Evolutionary conservation across 1,140 invertebrate species (phyloP), one percentile per base, ranked within the genome.

Genomic region (Cephus cinctus): DNA sequence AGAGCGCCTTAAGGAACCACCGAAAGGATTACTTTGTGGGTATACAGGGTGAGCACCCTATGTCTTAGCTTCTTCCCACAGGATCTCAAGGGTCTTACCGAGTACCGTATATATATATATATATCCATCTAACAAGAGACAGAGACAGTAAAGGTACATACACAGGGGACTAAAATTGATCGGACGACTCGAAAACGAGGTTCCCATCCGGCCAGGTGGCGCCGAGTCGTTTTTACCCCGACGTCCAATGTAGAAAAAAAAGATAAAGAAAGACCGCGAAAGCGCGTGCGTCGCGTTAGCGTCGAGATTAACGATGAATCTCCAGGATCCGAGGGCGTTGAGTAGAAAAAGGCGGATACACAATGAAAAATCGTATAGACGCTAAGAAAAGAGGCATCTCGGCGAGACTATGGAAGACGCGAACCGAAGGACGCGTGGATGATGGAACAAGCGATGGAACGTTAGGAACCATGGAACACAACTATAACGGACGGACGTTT

Each of bases 181-280:
- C n/a, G n/a, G n/a, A n/a, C n/a, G n/a, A n/a, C n/a, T n/a, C n/a
- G n/a, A n/a, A n/a, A n/a, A n/a, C n/a, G n/a, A 56, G 47, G 51
- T 62, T 61, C 59, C 52, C 52, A 60, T 64, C 53, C 52, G 59
- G 50, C 67, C 67, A 72, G 57, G 60, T 72, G 69, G 57, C 56
- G 55, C 51, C 63, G 50, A 50, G 46, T 41, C 59, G 57, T 31
- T 66, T 69, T 69, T 59, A n/a, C 67, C 63, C 27, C 54, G 63
- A 66, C 44, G 40, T 36, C 9, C 19, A 42, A 8, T 30, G 20
- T 46, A 47, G 46, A 25, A 14, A 25, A 27, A 44, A 53, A 22
- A 44, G 34, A 40, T 15, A 23, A 42, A 15, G 27, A 49, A 39
- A 46, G 51, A 30, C n/a, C 16, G n/a, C 21, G 14, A 38, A 35